Percentiles rank a stretch among this genome's conserved stretches.
Evolutionary conservation across 2,113 vertebrate species (phyloP).

Genomic region (Scomber scombrus): DNA sequence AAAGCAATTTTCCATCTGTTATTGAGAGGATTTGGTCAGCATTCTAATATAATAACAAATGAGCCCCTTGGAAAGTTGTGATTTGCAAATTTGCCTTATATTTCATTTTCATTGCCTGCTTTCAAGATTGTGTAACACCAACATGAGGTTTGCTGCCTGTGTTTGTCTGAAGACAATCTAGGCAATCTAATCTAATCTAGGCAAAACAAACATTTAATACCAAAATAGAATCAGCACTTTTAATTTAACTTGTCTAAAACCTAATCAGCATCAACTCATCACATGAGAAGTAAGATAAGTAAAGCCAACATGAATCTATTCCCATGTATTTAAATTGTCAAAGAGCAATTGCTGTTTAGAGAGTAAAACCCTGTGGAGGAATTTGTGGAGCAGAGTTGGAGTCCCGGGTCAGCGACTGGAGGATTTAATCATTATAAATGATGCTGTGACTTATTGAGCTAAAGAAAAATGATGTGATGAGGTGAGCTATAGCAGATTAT

Average conservation of each 20-base stretch:
- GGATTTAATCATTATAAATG: constrained; percentile 47
- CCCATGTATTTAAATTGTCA: constrained; percentile 36
- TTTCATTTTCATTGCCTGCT: constrained; percentile 34
- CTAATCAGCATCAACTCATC: constrained; percentile 38
- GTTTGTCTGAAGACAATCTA: constrained; percentile 16
- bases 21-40: constrained; percentile 39
- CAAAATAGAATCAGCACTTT: constrained; percentile 24
- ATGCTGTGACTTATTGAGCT: constrained; percentile 15
- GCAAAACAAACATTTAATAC: constrained; percentile 15
- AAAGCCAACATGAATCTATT: constrained; percentile 39
- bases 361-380: constrained; percentile 40
- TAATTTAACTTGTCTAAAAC: constrained; percentile 41
- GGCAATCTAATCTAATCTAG: too few species aligned
- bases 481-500: background rate
- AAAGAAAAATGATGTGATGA: constrained; percentile 7
- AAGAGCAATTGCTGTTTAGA: constrained; percentile 27
- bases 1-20: constrained; percentile 34
- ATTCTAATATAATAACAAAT: constrained; percentile 49
- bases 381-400: constrained; percentile 30
- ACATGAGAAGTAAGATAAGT: constrained; percentile 30
- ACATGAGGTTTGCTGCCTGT: background rate
- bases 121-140: background rate
- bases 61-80: constrained; percentile 35
- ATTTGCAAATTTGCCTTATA: constrained; percentile 38
- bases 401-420: constrained; percentile 43